phyloP scores from a whole-genome alignment of 2,113 vertebrate species.

The Takifugu bimaculatus region DNA sequence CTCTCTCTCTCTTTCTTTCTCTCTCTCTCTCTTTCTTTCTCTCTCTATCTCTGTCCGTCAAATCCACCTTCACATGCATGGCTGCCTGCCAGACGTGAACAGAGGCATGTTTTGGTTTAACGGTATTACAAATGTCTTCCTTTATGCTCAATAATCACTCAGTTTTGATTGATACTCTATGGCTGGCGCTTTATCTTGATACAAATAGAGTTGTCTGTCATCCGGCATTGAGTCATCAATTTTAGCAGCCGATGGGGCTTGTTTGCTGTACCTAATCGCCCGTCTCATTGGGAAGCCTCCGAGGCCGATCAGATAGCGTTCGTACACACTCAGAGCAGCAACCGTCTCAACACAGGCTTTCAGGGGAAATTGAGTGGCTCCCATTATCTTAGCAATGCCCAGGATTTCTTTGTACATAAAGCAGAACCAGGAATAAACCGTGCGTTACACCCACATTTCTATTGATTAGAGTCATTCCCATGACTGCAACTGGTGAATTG shows the following conservation, averaged over 20 bases:
- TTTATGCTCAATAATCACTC: conserved; percentile 98
- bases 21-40: conserved; percentile 41
- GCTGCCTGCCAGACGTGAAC: conserved; percentile 96
- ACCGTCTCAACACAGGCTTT: conserved; percentile 90
- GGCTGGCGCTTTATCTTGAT: conserved; percentile 90
- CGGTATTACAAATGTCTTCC: conserved; percentile 97
- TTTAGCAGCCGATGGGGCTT: conserved; percentile 91
- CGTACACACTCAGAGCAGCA: conserved; percentile 89
- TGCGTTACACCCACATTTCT: conserved; percentile 87
- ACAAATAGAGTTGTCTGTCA: conserved; percentile 98
- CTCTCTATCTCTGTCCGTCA: conserved; percentile 10
- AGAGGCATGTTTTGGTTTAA: conserved; percentile 96
- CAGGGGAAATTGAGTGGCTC: conserved; percentile 87
- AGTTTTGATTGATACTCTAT: conserved; percentile 94
- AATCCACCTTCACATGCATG: conserved; percentile 65
- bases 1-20: conserved; percentile 11
- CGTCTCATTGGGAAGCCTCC: conserved; percentile 90
- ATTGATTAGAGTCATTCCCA: conserved; percentile 97
- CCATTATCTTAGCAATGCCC: conserved; percentile 91
- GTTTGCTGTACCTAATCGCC: conserved; percentile 98
- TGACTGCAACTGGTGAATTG: conserved; percentile 91
- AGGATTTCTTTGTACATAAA: conserved; percentile 77
- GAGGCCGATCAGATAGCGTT: conserved; percentile 95
- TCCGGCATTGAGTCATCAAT: conserved; percentile 98
- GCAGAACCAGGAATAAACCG: conserved; percentile 75